Evolutionary conservation across 2,113 vertebrate genomes (phyloP).

Genomic region (Ceuthmochares aereus): DNA sequence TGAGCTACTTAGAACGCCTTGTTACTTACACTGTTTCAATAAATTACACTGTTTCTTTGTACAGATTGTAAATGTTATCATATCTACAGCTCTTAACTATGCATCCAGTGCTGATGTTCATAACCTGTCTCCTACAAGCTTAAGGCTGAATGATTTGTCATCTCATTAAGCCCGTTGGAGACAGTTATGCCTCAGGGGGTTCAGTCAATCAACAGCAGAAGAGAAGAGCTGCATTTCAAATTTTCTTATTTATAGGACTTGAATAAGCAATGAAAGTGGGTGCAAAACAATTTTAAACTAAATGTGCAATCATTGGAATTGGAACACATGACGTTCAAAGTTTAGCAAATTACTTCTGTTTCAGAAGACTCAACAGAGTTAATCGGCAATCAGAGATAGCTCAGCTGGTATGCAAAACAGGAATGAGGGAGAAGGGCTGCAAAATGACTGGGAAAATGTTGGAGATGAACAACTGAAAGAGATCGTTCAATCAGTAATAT

Average conservation of each 20-base stretch:
- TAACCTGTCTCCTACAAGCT: background rate
- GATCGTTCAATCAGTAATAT: background rate
- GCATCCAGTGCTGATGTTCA: background rate
- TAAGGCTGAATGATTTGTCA: background rate
- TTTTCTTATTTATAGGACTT: constrained; percentile 60
- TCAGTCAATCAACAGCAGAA: constrained; percentile 51
- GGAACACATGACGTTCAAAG: constrained; percentile 32
- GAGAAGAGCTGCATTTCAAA: constrained; percentile 39
- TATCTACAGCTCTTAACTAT: background rate
- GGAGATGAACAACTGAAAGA: background rate
- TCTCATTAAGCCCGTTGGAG: constrained; percentile 12
- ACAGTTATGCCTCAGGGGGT: constrained; percentile 22
- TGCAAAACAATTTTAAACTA: constrained; percentile 52
- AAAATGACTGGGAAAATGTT: constrained; percentile 9
- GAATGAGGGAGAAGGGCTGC: background rate
- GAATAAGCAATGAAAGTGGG: constrained; percentile 49
- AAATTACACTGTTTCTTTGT: constrained; percentile 10
- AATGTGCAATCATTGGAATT: constrained; percentile 39
- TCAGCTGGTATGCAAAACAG: constrained; percentile 24
- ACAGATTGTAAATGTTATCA: background rate
- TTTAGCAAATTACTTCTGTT: constrained; percentile 53
- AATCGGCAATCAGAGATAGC: background rate
- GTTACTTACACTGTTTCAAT: constrained; percentile 7
- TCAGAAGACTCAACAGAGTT: constrained; percentile 15
- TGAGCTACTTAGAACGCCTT: background rate